These are phyloP conservation scores for Planococcus citri DNA, from an alignment of 1,140 invertebrate species.

Conservation along the genomic window DNA sequence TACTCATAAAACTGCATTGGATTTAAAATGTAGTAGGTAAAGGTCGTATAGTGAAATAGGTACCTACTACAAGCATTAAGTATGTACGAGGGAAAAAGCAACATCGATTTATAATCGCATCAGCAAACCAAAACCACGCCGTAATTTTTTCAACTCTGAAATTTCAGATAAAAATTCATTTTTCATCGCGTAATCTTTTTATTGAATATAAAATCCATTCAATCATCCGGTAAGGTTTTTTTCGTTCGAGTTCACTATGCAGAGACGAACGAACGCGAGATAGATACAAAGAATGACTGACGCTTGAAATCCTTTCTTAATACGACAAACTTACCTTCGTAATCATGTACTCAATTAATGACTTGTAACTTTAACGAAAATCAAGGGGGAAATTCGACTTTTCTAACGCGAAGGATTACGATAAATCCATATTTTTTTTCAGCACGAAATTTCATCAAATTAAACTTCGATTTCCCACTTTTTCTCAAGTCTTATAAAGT, in stretches of 20 bases:
- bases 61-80: too few species aligned
- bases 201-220: constrained; percentile 1
- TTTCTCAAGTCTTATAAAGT: background rate
- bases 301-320: background rate
- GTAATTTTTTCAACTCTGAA: background rate
- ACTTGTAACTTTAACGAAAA: background rate
- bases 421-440: background rate
- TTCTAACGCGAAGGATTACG: background rate
- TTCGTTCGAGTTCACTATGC: background rate
- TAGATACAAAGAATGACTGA: background rate
- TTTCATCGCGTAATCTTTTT: background rate
- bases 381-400: constrained; percentile 2
- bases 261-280: background rate
- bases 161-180: background rate
- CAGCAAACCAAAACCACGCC: too few species aligned
- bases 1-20: too few species aligned
- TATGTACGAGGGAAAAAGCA: background rate
- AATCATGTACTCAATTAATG: constrained; percentile 7
- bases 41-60: too few species aligned
- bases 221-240: background rate
- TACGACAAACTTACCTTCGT: constrained; percentile 1
- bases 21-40: too few species aligned
- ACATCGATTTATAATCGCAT: too few species aligned
- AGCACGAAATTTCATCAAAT: constrained; percentile 7
- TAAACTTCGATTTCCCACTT: background rate